Conservation (phyloP, 2,113 vertebrate species). For the Chamaetylas fuelleborni region DNA sequence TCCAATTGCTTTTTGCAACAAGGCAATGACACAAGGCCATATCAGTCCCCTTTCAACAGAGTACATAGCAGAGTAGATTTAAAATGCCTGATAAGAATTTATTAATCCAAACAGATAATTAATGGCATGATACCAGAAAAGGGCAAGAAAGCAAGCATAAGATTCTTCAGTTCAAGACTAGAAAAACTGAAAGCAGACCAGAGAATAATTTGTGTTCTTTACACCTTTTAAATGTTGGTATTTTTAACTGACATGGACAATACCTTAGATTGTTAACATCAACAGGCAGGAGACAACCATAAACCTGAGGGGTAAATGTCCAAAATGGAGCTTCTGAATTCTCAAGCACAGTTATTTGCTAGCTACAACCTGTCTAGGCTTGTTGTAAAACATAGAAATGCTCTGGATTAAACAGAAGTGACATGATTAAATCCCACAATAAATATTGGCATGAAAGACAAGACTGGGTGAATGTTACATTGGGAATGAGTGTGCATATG, state of each 20-base stretch:
- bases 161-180: background rate
- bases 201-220: background rate
- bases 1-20: background rate
- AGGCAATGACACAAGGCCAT: background rate
- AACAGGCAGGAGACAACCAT: background rate
- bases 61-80: background rate
- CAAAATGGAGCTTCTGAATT: background rate
- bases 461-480: background rate
- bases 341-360: background rate
- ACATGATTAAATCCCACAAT: background rate
- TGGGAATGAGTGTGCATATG: background rate
- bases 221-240: background rate
- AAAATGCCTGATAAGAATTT: background rate
- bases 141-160: background rate
- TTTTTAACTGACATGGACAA: background rate
- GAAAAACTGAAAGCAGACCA: background rate
- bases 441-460: background rate
- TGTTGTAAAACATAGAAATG: background rate
- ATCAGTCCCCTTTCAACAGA: background rate
- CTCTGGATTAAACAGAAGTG: background rate
- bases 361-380: background rate
- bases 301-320: background rate
- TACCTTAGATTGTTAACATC: background rate
- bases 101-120: background rate
- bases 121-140: background rate